Conservation (phyloP, 2,113 vertebrate genomes). For the Gopherus flavomarginatus region DNA sequence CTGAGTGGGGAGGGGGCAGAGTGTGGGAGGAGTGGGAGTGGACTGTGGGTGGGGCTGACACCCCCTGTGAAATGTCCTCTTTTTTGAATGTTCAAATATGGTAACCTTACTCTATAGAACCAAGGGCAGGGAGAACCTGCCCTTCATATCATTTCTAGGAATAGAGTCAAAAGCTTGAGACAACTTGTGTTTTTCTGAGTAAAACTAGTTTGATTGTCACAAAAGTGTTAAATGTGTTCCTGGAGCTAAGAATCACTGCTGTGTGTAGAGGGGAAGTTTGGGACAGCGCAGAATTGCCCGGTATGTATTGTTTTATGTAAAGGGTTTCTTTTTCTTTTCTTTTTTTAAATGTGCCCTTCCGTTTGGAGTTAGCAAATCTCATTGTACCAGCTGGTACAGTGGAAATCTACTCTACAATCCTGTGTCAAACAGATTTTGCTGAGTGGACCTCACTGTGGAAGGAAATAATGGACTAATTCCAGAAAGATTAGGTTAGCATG, state of each 20-base stretch:
- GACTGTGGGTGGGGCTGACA: too few species aligned
- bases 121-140: not conserved
- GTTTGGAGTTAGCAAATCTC: not conserved
- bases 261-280: accelerated
- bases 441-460: slow-evolving; percentile 13
- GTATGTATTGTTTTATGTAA: not conserved
- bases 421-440: not conserved
- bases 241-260: not conserved
- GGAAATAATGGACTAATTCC: slow-evolving; percentile 36
- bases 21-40: too few species aligned
- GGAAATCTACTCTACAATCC: not conserved
- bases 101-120: not conserved
- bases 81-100: too few species aligned
- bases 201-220: not conserved
- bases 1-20: too few species aligned
- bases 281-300: not conserved
- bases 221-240: not conserved
- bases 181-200: not conserved
- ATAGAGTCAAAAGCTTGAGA: not conserved
- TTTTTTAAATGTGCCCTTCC: not conserved
- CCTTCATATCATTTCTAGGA: accelerated
- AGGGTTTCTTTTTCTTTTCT: accelerated
- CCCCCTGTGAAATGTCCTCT: too few species aligned
- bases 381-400: not conserved
- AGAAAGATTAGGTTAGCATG: slow-evolving; percentile 59